Percentiles rank a stretch among this genome's conserved stretches.
Evolutionary conservation across 2,113 vertebrate genomes (phyloP).

Genomic region (Alaudala cheleensis): DNA sequence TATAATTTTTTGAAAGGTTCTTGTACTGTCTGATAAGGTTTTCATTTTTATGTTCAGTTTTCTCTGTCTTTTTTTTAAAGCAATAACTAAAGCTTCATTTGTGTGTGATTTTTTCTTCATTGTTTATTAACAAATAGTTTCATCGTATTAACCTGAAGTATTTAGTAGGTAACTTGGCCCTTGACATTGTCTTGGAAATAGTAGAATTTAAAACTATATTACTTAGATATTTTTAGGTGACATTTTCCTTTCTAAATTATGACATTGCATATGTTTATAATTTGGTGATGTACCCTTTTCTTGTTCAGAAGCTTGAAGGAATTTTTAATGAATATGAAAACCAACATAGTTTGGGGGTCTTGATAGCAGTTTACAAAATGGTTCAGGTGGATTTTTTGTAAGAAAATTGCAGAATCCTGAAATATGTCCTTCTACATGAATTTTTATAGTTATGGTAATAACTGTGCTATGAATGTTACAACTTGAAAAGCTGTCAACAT

Average conservation of each 20-base stretch:
- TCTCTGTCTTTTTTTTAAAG: background rate
- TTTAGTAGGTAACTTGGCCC: background rate
- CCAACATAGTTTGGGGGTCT: background rate
- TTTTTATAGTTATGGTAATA: background rate
- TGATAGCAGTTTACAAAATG: background rate
- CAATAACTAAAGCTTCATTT: background rate
- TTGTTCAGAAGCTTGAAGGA: background rate
- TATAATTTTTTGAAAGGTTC: background rate
- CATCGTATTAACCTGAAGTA: background rate
- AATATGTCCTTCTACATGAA: background rate
- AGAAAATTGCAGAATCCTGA: background rate
- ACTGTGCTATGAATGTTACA: background rate
- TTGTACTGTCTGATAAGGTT: background rate
- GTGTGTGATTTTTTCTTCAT: background rate
- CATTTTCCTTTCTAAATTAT: background rate
- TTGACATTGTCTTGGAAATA: background rate
- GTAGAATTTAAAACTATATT: background rate
- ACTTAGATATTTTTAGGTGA: background rate
- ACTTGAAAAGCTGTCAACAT: conserved; percentile 15
- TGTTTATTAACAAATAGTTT: background rate
- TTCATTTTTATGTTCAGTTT: background rate
- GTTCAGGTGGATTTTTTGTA: background rate
- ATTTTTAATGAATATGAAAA: background rate
- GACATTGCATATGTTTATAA: background rate
- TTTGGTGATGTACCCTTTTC: background rate